Percentiles rank a stretch among this genome's conserved stretches.
phyloP scores from a whole-genome alignment of 2,113 vertebrate species.

The Pungitius pungitius region DNA sequence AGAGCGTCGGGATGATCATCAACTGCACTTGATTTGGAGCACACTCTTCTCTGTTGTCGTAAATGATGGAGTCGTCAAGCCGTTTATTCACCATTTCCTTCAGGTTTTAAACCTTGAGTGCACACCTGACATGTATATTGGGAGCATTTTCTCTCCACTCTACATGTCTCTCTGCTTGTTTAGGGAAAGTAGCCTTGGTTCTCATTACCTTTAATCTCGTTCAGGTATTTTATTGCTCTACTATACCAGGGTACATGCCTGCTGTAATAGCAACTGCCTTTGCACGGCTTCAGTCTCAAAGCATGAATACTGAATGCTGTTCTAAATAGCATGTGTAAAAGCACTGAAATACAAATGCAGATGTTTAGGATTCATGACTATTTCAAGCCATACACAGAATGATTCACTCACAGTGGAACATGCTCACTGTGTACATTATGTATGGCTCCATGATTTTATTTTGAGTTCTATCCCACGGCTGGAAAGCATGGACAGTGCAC shows the following conservation, averaged over 20 bases:
- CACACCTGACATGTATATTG: conserved; percentile 12
- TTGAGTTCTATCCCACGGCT: background rate
- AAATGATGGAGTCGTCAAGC: conserved; percentile 17
- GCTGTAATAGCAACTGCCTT: conserved; percentile 25
- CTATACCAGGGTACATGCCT: conserved; percentile 45
- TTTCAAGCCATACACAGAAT: background rate
- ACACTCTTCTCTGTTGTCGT: conserved; percentile 12
- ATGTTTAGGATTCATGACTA: conserved; percentile 26
- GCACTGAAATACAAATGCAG: conserved; percentile 13
- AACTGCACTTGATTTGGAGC: conserved; percentile 37
- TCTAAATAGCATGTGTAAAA: conserved; percentile 3
- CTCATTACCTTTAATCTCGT: conserved; percentile 48
- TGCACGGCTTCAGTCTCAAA: conserved; percentile 19
- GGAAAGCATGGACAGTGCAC: conserved; percentile 17
- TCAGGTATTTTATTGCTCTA: background rate
- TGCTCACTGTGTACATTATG: background rate
- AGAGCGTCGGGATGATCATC: conserved; percentile 18
- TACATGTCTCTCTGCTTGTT: conserved; percentile 16
- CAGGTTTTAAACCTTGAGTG: conserved; percentile 19
- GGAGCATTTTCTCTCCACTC: background rate
- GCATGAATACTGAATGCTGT: conserved; percentile 35
- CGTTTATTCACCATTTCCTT: conserved; percentile 40
- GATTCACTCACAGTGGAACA: conserved; percentile 22
- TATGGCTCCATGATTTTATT: conserved; percentile 31
- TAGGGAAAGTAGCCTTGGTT: conserved; percentile 39